Conservation (phyloP, 2,113 vertebrate species). For the Gallinago paraguaiae region DNA sequence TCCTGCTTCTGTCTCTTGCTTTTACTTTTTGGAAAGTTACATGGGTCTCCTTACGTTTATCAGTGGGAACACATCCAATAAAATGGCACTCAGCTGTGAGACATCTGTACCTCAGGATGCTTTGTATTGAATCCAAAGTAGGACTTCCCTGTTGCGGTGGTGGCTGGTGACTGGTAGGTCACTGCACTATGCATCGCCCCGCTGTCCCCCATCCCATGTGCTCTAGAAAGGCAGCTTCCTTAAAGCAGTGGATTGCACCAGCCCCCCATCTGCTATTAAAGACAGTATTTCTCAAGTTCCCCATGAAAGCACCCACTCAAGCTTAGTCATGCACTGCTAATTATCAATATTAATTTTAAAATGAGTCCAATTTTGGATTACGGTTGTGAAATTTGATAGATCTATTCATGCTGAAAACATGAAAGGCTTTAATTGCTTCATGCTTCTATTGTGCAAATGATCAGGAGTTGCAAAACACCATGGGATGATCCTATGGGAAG, state of each 20-base stretch:
- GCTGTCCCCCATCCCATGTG: neutral
- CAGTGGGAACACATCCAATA: neutral
- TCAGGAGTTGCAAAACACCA: neutral
- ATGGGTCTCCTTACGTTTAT: neutral
- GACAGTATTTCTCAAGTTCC: neutral
- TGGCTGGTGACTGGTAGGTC: neutral
- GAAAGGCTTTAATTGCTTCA: constrained; percentile 24
- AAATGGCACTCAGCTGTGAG: neutral
- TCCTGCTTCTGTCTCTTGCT: neutral
- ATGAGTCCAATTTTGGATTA: neutral
- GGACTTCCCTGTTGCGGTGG: neutral
- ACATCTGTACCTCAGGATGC: neutral
- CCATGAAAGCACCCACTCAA: constrained; percentile 13
- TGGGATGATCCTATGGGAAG: neutral
- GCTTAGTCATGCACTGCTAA: constrained; percentile 38
- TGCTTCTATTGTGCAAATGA: constrained; percentile 22
- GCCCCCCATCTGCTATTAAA: neutral
- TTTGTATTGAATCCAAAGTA: neutral
- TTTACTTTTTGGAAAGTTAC: neutral
- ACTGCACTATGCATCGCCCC: neutral
- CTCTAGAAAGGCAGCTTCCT: neutral
- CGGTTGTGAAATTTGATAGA: constrained; percentile 33
- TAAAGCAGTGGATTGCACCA: neutral
- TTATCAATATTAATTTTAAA: constrained; percentile 44
- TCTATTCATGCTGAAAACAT: constrained; percentile 9